These are phyloP conservation scores for Istiophorus platypterus DNA, from an alignment of 2,113 vertebrate genomes.

Conservation along the genomic window DNA sequence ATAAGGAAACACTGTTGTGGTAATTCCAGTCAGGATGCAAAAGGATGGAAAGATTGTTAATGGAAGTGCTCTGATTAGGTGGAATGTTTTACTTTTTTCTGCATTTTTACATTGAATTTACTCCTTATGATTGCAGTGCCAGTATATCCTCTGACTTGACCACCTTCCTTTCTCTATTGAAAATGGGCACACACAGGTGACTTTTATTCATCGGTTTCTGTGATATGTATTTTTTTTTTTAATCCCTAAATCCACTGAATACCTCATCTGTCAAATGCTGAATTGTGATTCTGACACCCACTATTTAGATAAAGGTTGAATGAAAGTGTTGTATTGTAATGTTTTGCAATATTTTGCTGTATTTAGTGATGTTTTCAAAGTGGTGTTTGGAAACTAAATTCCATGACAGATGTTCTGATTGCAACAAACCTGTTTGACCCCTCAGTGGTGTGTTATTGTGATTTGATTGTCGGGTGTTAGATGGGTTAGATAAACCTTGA, in stretches of 20 bases:
- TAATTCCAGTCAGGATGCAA: slow-evolving; percentile 18
- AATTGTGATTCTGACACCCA: slow-evolving; percentile 12
- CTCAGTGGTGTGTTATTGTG: slow-evolving; percentile 60
- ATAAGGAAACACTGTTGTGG: slow-evolving; percentile 13
- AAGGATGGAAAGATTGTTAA: slow-evolving; percentile 27
- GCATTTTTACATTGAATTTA: slow-evolving; percentile 32
- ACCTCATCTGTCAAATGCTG: slow-evolving; percentile 21
- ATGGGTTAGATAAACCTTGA: slow-evolving; percentile 53
- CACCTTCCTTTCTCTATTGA: slow-evolving; percentile 7
- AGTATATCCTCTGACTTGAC: slow-evolving; percentile 14
- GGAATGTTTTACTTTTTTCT: slow-evolving; percentile 29
- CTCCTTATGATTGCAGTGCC: background rate
- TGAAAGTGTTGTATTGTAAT: slow-evolving; percentile 39
- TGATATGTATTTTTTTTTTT: background rate
- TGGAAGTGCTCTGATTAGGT: slow-evolving; percentile 29
- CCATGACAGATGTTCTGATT: slow-evolving; percentile 45
- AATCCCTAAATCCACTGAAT: slow-evolving; percentile 23
- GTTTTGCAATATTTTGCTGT: slow-evolving; percentile 38
- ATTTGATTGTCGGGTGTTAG: slow-evolving; percentile 62
- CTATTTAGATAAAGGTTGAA: slow-evolving; percentile 23
- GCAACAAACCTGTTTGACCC: slow-evolving; percentile 45
- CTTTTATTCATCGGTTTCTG: slow-evolving; percentile 3
- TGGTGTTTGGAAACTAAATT: slow-evolving; percentile 43
- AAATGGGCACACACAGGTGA: background rate
- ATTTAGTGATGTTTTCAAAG: slow-evolving; percentile 25